Conservation (phyloP, 2,888 invertebrate genomes). For the Ornithoptera priamus region DNA sequence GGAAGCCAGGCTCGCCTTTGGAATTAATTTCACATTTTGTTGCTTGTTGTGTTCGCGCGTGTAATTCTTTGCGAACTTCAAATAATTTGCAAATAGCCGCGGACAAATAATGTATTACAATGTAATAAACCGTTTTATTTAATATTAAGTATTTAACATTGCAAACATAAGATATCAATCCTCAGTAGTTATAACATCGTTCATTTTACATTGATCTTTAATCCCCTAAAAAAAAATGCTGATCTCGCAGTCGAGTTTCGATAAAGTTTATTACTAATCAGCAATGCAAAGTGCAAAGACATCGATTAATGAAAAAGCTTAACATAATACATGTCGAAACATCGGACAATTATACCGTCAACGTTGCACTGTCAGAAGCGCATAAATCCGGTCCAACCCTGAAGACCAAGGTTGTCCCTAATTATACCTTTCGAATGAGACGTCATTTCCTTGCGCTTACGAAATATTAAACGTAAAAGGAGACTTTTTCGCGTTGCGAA, state of each 20-base stretch:
- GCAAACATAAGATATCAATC: background rate
- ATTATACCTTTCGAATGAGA: slow-evolving; percentile 79
- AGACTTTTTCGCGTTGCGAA: slow-evolving; percentile 73
- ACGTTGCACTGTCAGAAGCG: slow-evolving; percentile 59
- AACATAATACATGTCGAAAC: slow-evolving; percentile 57
- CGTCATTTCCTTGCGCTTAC: slow-evolving; percentile 77
- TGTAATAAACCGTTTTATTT: slow-evolving; percentile 24
- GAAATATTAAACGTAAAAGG: slow-evolving; percentile 77
- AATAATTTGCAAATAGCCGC: slow-evolving; percentile 34
- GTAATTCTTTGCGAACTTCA: slow-evolving; percentile 37
- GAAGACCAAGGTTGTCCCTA: slow-evolving; percentile 72
- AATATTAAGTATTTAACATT: slow-evolving; percentile 14
- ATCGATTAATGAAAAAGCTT: slow-evolving; percentile 34
- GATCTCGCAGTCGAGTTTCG: background rate
- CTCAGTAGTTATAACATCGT: background rate
- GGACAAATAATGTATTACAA: slow-evolving; percentile 16
- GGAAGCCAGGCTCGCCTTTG: slow-evolving; percentile 39
- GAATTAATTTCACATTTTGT: slow-evolving; percentile 38
- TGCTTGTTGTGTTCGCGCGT: slow-evolving; percentile 32
- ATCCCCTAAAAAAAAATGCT: background rate
- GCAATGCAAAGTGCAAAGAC: slow-evolving; percentile 28
- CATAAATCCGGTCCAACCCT: slow-evolving; percentile 63
- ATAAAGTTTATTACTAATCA: background rate
- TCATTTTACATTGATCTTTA: background rate
- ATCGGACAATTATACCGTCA: slow-evolving; percentile 66